These are phyloP conservation scores for Tupaia chinensis DNA, from an alignment of 2,113 vertebrate genomes.

Conservation along the genomic window DNA sequence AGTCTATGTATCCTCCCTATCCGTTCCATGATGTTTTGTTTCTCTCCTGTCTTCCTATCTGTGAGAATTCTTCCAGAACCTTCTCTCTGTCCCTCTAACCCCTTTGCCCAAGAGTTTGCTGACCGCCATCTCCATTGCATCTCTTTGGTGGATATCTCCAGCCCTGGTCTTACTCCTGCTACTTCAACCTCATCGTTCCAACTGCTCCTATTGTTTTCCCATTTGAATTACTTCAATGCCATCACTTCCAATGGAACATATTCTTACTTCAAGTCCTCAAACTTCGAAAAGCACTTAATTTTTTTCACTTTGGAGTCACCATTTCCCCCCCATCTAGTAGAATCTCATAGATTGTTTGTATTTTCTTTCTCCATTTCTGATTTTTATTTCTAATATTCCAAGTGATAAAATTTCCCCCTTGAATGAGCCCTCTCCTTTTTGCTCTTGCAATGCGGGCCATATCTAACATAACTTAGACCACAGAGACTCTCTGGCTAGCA, in stretches of 20 bases:
- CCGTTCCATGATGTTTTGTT: neutral
- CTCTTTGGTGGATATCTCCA: neutral
- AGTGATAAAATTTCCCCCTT: neutral
- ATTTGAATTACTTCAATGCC: neutral
- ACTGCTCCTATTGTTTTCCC: neutral
- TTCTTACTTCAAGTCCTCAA: neutral
- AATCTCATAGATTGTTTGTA: neutral
- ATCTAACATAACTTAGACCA: neutral
- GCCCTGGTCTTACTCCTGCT: neutral
- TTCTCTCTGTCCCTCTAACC: neutral
- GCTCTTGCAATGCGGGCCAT: neutral
- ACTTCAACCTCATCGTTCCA: neutral
- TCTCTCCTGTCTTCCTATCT: neutral
- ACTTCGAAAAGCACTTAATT: neutral
- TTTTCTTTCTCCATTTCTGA: neutral
- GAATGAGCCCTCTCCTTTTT: neutral
- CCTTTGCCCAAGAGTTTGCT: neutral
- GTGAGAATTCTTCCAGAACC: neutral
- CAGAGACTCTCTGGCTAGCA: neutral
- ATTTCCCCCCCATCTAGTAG: neutral
- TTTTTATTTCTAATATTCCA: neutral
- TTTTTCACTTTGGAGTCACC: neutral
- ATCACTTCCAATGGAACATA: neutral
- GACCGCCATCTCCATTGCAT: accelerated
- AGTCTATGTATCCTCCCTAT: neutral